Evolutionary conservation across 1,140 invertebrate genomes (phyloP).

Genomic region (Tetramorium parvispinum): DNA sequence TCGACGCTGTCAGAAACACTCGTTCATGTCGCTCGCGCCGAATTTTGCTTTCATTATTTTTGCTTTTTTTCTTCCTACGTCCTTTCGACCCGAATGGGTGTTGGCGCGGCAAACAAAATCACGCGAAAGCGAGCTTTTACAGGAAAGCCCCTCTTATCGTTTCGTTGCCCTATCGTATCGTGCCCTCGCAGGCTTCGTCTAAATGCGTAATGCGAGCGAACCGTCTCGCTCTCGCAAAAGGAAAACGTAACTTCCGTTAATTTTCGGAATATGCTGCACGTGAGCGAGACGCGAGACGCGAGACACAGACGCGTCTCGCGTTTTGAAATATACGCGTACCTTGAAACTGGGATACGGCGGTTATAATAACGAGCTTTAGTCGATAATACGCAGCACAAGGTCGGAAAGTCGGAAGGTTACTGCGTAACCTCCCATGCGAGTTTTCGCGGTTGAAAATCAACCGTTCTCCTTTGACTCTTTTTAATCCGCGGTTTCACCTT

Average conservation of each 20-base stretch:
- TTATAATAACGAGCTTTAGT: not conserved
- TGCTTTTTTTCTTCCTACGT: not conserved
- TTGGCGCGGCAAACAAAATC: slow-evolving; percentile 44
- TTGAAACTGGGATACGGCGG: not conserved
- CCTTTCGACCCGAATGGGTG: slow-evolving; percentile 9
- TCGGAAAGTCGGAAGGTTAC: slow-evolving; percentile 15
- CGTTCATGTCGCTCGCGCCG: slow-evolving; percentile 36
- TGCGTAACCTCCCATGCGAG: not conserved
- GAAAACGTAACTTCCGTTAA: not conserved
- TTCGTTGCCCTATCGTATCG: too few relatives aligned
- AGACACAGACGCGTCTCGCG: not conserved
- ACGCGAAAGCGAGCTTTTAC: not conserved
- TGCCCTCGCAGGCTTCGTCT: not conserved
- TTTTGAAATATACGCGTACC: not conserved
- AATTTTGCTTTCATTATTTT: slow-evolving; percentile 58
- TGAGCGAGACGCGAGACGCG: not conserved
- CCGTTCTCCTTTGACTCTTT: slow-evolving; percentile 19
- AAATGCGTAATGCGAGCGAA: not conserved
- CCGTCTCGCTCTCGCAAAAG: too few relatives aligned
- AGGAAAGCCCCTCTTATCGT: not conserved
- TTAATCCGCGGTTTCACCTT: slow-evolving; percentile 18
- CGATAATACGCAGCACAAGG: slow-evolving; percentile 33
- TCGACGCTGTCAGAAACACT: slow-evolving; percentile 58
- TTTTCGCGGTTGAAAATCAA: not conserved
- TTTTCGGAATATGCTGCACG: not conserved